Evolutionary conservation across 1,140 invertebrate genomes (phyloP).

Genomic region (Drosophila azteca): DNA sequence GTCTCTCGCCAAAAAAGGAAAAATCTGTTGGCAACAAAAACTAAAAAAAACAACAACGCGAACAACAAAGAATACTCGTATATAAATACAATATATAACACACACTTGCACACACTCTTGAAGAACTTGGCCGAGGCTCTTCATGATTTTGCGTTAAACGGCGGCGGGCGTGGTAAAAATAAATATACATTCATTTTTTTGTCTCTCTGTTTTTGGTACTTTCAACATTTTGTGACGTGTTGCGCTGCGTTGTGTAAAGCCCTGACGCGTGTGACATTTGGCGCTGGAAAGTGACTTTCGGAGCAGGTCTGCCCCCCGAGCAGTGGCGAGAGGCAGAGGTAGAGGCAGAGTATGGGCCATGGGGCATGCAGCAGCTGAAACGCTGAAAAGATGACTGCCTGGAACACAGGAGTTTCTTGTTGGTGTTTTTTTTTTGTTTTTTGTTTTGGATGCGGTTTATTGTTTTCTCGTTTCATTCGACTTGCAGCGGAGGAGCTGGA

Average conservation of each 20-base stretch:
- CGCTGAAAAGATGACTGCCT: slow-evolving; percentile 15
- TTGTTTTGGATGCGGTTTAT: slow-evolving; percentile 39
- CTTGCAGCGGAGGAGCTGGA: slow-evolving; percentile 19
- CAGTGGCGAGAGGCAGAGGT: slow-evolving; percentile 21
- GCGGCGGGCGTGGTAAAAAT: slow-evolving; percentile 64
- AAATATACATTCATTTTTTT: slow-evolving; percentile 42
- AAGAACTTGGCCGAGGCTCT: slow-evolving; percentile 32
- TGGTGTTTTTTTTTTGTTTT: not conserved
- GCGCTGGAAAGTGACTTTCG: slow-evolving; percentile 63
- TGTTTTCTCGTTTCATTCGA: slow-evolving; percentile 44
- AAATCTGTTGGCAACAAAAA: slow-evolving; percentile 24
- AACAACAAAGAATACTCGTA: not conserved
- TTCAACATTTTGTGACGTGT: slow-evolving; percentile 34
- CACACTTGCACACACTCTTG: not conserved
- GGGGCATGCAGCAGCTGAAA: slow-evolving; percentile 23
- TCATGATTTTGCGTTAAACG: slow-evolving; percentile 58
- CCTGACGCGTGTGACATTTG: slow-evolving; percentile 76
- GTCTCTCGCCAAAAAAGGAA: slow-evolving; percentile 14
- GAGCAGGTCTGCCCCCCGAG: too few relatives aligned
- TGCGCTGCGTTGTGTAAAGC: slow-evolving; percentile 39
- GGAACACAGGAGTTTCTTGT: slow-evolving; percentile 28
- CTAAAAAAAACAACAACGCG: slow-evolving; percentile 9
- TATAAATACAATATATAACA: slow-evolving; percentile 3
- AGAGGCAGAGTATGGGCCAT: slow-evolving; percentile 17
- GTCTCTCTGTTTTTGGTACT: slow-evolving; percentile 25